Percentiles rank a stretch among this genome's conserved stretches.
Conservation (phyloP, 2,888 invertebrate species). For the Leptopilina drosophilae region DNA sequence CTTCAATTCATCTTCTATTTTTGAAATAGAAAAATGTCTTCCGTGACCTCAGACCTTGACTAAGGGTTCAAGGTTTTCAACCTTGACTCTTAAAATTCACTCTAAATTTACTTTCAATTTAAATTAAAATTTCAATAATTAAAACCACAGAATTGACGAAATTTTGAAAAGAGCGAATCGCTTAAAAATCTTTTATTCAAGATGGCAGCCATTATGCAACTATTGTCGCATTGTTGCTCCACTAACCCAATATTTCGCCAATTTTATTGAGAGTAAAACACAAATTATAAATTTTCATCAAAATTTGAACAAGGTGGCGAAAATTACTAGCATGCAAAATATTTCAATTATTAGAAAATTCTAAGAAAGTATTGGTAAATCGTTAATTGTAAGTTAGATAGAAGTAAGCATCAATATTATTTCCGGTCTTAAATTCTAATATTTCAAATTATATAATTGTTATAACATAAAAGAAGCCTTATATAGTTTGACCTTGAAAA, state of each 20-base stretch:
- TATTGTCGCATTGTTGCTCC: constrained; percentile 57
- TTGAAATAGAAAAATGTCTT: not conserved
- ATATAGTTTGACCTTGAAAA: not conserved
- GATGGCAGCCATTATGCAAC: constrained; percentile 75
- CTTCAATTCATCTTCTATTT: constrained; percentile 39
- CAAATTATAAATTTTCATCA: not conserved
- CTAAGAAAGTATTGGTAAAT: not conserved
- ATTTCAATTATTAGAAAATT: constrained; percentile 1
- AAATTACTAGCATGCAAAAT: not conserved
- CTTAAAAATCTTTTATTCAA: constrained; percentile 62
- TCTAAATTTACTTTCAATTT: not conserved
- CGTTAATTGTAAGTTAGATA: not conserved
- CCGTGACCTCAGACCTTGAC: constrained; percentile 6
- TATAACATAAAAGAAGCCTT: not conserved
- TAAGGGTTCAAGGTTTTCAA: constrained; percentile 12
- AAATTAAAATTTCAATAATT: not conserved
- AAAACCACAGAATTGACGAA: not conserved
- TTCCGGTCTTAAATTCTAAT: not conserved
- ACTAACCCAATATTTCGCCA: constrained; percentile 53
- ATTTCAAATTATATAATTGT: constrained; percentile 7
- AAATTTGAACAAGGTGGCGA: not conserved
- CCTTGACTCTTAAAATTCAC: not conserved
- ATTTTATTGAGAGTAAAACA: not conserved
- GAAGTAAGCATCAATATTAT: not conserved
- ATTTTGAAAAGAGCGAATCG: constrained; percentile 28